Evolutionary conservation across 2,797 vertebrate genomes (phyloP).

Genomic region (Anguilla marmorata): DNA sequence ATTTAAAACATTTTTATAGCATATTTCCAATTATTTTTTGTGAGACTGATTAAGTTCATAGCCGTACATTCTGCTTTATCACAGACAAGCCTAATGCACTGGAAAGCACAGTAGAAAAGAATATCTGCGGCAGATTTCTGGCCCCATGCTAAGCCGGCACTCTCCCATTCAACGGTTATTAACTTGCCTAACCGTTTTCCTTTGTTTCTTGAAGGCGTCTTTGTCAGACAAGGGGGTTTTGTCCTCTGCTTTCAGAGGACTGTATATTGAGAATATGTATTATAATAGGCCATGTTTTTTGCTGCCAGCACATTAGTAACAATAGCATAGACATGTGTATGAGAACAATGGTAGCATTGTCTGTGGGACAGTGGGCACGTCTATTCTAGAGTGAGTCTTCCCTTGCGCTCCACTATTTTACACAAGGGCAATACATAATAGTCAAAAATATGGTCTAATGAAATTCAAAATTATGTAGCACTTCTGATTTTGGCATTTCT

Average conservation of each 20-base stretch:
- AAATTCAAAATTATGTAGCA: constrained; percentile 22
- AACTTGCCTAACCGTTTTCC: constrained; percentile 35
- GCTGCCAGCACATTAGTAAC: constrained; percentile 34
- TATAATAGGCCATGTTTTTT: constrained; percentile 15
- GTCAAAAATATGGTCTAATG: not conserved
- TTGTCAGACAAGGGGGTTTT: constrained; percentile 6
- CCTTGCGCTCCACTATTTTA: constrained; percentile 58
- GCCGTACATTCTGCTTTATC: constrained; percentile 26
- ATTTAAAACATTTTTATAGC: not conserved
- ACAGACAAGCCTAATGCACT: not conserved
- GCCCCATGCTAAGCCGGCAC: constrained; percentile 12
- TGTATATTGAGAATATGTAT: constrained; percentile 32
- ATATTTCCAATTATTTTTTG: not conserved
- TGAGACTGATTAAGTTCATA: constrained; percentile 7
- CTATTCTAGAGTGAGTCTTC: constrained; percentile 64
- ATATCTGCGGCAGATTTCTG: constrained; percentile 5
- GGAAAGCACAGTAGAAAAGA: constrained; percentile 19
- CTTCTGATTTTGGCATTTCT: constrained; percentile 1
- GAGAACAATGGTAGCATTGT: constrained; percentile 70
- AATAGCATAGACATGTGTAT: constrained; percentile 47
- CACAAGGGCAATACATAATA: constrained; percentile 55
- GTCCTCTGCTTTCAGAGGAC: not conserved
- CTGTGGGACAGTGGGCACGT: constrained; percentile 54
- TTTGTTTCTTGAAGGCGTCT: constrained; percentile 23
- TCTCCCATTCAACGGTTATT: constrained; percentile 30